Evolutionary conservation across 2,888 invertebrate genomes (phyloP).

Genomic region (Uropetala carovei): DNA sequence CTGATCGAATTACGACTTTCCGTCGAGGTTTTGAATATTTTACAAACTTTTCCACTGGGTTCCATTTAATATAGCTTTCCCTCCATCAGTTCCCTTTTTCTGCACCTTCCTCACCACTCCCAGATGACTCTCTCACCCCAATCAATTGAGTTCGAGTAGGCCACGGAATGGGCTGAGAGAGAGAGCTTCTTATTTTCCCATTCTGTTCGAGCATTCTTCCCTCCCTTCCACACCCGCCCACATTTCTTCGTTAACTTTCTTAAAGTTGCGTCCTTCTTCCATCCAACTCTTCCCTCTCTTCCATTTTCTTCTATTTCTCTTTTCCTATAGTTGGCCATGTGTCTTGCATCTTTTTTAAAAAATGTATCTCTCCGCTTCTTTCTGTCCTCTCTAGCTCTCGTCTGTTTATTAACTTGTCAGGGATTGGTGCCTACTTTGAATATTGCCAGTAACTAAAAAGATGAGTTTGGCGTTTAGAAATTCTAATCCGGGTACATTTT

Average conservation of each 20-base stretch:
- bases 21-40: no score
- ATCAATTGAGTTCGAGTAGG: not conserved
- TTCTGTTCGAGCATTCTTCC: not conserved
- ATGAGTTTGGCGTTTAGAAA: no score
- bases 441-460: no score
- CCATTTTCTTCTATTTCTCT: constrained; percentile 11
- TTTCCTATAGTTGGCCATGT: not conserved
- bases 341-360: not conserved
- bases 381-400: not conserved
- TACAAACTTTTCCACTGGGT: no score
- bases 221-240: not conserved
- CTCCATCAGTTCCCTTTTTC: not conserved
- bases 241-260: not conserved
- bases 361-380: not conserved
- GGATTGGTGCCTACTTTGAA: no score
- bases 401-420: no score
- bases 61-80: not conserved
- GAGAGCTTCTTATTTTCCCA: constrained; percentile 18
- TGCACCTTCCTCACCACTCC: not conserved
- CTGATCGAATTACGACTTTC: no score
- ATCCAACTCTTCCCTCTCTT: not conserved
- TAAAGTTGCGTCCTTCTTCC: not conserved
- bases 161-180: not conserved
- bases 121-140: not conserved
- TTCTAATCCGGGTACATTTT: no score